Percentiles rank a stretch among this genome's conserved stretches.
phyloP scores from a whole-genome alignment of 2,797 vertebrate genomes.

The Sternarchorhynchus goeldii region DNA sequence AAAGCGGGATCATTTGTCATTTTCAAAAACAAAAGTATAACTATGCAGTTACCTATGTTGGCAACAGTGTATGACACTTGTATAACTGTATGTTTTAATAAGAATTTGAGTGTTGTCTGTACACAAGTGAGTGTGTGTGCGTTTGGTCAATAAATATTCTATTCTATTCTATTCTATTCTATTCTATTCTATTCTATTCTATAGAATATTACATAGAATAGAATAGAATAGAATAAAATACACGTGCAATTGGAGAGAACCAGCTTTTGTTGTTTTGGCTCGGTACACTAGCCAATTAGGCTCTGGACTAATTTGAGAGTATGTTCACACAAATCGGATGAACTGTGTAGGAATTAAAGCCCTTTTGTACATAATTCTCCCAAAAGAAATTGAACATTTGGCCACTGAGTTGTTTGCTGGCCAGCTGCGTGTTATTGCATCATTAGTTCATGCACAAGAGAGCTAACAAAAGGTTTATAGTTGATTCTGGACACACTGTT shows the following conservation, averaged over 20 bases:
- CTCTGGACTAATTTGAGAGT: neutral
- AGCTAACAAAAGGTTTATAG: neutral
- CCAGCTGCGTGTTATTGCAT: neutral
- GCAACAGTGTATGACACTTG: neutral
- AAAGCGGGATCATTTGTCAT: neutral
- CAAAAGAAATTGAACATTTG: no score
- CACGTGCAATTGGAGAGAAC: no score
- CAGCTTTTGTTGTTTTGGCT: neutral
- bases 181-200: neutral
- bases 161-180: no score
- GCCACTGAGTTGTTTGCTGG: neutral
- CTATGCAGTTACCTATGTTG: neutral
- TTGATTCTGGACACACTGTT: neutral
- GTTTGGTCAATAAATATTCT: no score
- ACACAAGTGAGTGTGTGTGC: no score
- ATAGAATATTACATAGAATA: no score
- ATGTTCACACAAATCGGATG: neutral
- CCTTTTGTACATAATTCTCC: neutral
- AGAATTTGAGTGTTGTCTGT: no score
- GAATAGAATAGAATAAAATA: no score
- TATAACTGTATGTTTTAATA: no score
- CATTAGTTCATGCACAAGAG: neutral
- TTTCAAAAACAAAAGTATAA: neutral
- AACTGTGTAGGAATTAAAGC: no score
- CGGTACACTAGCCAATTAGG: neutral